These are phyloP conservation scores for Henicopernis longicauda DNA, from an alignment of 2,113 vertebrate species.

Conservation along the genomic window DNA sequence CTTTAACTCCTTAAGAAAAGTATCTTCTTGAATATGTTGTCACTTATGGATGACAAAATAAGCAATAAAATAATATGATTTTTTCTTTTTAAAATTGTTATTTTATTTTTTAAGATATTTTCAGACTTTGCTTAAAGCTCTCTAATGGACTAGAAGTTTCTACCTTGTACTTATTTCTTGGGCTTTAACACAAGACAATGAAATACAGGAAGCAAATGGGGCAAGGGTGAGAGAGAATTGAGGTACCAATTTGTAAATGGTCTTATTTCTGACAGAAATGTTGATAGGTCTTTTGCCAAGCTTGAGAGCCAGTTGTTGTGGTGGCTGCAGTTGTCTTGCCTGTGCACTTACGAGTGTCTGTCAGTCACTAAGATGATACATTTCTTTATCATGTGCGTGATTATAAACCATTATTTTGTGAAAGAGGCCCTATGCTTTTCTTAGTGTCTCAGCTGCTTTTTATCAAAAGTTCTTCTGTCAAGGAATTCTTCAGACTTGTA, in stretches of 20 bases:
- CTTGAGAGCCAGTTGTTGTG: slow-evolving; percentile 39
- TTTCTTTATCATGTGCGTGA: slow-evolving; percentile 57
- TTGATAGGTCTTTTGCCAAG: slow-evolving; percentile 59
- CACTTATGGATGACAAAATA: neutral
- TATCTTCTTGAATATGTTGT: neutral
- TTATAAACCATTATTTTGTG: slow-evolving; percentile 70
- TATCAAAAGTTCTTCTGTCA: slow-evolving; percentile 63
- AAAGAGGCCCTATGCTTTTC: slow-evolving; percentile 58
- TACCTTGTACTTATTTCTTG: neutral
- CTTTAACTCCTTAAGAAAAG: neutral
- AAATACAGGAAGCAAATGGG: slow-evolving; percentile 23
- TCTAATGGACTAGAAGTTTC: neutral
- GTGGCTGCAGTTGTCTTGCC: slow-evolving; percentile 42
- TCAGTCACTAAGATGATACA: slow-evolving; percentile 52
- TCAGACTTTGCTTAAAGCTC: neutral
- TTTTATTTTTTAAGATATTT: neutral
- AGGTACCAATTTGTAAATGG: slow-evolving; percentile 54
- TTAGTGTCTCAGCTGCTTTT: slow-evolving; percentile 50
- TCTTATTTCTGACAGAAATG: slow-evolving; percentile 60
- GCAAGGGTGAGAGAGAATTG: neutral
- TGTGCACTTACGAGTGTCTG: slow-evolving; percentile 48
- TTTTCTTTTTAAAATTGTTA: neutral
- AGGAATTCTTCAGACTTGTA: slow-evolving; percentile 58
- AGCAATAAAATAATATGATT: neutral
- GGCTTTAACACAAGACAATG: neutral